Percentiles rank a stretch among this genome's conserved stretches.
Evolutionary conservation across 2,113 vertebrate species (phyloP).

Genomic region (Elgaria multicarinata): DNA sequence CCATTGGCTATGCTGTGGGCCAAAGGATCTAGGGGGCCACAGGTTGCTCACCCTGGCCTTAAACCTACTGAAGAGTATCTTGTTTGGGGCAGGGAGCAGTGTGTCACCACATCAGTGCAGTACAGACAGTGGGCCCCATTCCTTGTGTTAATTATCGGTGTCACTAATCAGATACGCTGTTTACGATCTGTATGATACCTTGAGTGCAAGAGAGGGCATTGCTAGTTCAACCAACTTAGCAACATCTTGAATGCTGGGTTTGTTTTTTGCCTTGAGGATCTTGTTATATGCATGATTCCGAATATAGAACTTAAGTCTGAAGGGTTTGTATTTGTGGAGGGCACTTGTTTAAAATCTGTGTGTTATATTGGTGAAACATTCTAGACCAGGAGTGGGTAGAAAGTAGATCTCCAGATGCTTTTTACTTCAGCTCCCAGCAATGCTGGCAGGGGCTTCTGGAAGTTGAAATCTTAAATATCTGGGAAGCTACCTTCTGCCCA

Average conservation of each 20-base stretch:
- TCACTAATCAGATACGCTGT: too few species aligned
- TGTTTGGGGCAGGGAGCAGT: neutral
- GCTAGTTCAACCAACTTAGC: neutral
- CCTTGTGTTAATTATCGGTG: neutral
- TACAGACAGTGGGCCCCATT: neutral
- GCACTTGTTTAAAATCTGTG: neutral
- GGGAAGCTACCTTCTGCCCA: too few species aligned
- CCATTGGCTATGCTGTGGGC: neutral
- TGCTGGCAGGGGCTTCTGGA: too few species aligned
- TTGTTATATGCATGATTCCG: neutral
- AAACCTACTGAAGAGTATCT: neutral
- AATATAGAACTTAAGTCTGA: neutral
- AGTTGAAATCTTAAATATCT: too few species aligned
- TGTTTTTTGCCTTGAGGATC: neutral
- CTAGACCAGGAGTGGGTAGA: too few species aligned
- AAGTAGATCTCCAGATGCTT: too few species aligned
- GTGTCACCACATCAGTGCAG: neutral
- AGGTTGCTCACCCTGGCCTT: neutral
- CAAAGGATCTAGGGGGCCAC: neutral
- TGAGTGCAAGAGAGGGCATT: neutral
- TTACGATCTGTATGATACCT: neutral
- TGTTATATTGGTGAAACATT: neutral
- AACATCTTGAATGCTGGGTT: neutral
- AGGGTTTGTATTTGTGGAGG: neutral
- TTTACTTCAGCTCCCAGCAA: too few species aligned